Conservation (phyloP, 2,888 invertebrate species). For the Orchesellides sinensis region DNA sequence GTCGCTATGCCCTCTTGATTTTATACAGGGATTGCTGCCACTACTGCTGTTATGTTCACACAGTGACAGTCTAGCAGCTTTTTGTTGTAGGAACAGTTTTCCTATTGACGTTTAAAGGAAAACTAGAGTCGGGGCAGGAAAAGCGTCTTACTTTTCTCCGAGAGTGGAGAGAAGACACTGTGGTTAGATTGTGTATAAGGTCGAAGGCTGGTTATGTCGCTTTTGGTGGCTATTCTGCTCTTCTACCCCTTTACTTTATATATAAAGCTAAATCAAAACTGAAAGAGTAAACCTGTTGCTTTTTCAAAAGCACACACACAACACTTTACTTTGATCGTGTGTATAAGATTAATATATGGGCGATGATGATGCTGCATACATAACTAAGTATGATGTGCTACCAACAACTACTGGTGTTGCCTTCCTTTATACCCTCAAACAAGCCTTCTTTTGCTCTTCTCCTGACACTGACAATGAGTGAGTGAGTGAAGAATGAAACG, state of each 20-base stretch:
- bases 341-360: too few species aligned
- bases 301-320: not conserved
- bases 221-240: not conserved
- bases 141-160: constrained; percentile 73
- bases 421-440: constrained; percentile 44
- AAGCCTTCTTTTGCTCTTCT: too few species aligned
- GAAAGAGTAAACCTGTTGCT: not conserved
- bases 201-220: not conserved
- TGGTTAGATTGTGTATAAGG: constrained; percentile 8
- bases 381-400: not conserved
- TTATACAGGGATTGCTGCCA: too few species aligned
- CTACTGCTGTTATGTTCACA: not conserved
- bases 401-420: constrained; percentile 4
- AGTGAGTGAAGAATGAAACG: constrained; percentile 53
- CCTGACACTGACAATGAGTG: constrained; percentile 48
- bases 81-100: constrained; percentile 10
- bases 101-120: constrained; percentile 62
- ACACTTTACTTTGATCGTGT: too few species aligned
- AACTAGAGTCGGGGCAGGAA: constrained; percentile 70
- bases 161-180: constrained; percentile 36
- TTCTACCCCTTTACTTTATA: too few species aligned
- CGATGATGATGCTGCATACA: too few species aligned
- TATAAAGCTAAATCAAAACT: too few species aligned
- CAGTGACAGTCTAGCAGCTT: not conserved
- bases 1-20: too few species aligned